phyloP scores from a whole-genome alignment of 35 echinoderm and acorn worm genomes.

The Chiridota heheva region DNA sequence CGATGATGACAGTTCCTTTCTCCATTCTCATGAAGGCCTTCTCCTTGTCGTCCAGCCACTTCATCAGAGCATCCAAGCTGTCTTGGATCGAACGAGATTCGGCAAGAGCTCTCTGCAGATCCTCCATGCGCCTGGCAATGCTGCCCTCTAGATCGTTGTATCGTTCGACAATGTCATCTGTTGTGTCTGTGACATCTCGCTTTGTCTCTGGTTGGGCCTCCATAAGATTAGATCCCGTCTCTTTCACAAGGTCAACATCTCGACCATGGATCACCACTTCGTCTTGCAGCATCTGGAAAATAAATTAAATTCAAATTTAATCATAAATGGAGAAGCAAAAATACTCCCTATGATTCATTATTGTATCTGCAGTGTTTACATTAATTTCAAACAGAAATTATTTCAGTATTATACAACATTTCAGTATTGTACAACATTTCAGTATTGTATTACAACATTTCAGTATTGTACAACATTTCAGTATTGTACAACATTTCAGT shows the following conservation, averaged over 20 bases:
- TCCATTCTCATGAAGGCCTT: slow-evolving; percentile 74
- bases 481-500: no score
- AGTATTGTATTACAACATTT: no score
- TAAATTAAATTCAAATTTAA: slow-evolving; percentile 18
- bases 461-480: no score
- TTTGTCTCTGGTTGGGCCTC: slow-evolving; percentile 80
- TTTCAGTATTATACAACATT: no score
- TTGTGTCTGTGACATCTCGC: slow-evolving; percentile 60
- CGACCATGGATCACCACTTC: slow-evolving; percentile 89
- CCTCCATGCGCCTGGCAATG: slow-evolving; percentile 62
- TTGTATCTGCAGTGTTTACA: no score
- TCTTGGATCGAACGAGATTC: slow-evolving; percentile 89
- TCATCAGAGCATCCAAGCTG: slow-evolving; percentile 86
- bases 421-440: no score
- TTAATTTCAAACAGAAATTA: no score
- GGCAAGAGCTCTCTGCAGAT: slow-evolving; percentile 74
- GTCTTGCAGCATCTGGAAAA: slow-evolving; percentile 69
- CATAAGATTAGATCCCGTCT: slow-evolving; percentile 69
- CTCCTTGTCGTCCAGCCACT: slow-evolving; percentile 98
- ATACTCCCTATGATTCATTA: no score
- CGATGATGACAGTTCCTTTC: slow-evolving; percentile 88
- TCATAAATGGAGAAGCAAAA: no score
- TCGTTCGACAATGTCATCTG: slow-evolving; percentile 77
- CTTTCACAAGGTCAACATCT: slow-evolving; percentile 74
- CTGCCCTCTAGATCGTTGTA: slow-evolving; percentile 88